These are phyloP conservation scores for Bugula neritina DNA, from an alignment of 2,888 invertebrate species.

Conservation along the genomic window DNA sequence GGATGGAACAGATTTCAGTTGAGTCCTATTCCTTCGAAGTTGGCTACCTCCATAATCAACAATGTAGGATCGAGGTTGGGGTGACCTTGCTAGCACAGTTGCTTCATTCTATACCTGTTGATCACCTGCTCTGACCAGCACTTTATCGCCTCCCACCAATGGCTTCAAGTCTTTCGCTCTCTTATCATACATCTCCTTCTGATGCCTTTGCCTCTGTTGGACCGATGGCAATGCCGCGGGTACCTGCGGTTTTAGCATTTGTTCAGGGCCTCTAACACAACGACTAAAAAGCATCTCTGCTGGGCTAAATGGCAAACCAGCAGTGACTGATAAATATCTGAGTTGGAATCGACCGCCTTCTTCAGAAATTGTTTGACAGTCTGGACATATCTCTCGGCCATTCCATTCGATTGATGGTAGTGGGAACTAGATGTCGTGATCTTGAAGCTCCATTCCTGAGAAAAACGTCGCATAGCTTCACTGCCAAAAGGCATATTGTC, in stretches of 20 bases:
- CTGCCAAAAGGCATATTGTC: slow-evolving; percentile 19
- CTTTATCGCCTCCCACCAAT: background rate
- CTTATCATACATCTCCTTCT: background rate
- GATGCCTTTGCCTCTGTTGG: background rate
- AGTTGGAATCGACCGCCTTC: background rate
- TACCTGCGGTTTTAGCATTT: background rate
- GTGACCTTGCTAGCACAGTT: background rate
- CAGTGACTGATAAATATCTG: background rate
- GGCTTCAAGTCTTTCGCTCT: background rate
- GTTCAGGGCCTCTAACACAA: background rate
- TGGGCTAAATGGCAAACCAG: background rate
- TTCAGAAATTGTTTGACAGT: background rate
- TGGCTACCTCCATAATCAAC: background rate
- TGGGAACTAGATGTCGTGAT: background rate
- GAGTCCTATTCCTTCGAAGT: background rate
- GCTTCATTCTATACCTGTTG: background rate
- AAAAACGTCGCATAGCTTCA: background rate
- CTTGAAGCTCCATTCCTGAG: background rate
- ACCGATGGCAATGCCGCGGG: background rate
- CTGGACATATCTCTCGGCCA: slow-evolving; percentile 2
- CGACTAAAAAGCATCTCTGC: background rate
- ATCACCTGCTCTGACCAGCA: background rate
- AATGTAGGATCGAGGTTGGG: background rate
- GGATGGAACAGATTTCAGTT: background rate
- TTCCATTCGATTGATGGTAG: background rate